Evolutionary conservation across 2,797 vertebrate species (phyloP).

Genomic region (Lepilemur ruficaudatus): DNA sequence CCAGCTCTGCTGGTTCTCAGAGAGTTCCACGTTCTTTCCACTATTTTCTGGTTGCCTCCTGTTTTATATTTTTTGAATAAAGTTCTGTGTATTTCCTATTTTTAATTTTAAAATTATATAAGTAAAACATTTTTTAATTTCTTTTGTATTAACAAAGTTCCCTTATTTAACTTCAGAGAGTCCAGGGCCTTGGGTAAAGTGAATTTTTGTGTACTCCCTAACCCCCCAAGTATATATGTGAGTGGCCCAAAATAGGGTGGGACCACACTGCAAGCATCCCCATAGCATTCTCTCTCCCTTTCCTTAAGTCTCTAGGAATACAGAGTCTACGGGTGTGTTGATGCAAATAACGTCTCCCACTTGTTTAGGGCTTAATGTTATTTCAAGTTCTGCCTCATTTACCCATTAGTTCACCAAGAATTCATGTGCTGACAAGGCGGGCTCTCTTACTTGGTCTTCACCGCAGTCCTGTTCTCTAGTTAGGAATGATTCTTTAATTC

Average conservation of each 20-base stretch:
- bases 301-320: neutral
- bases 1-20: neutral
- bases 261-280: neutral
- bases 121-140: slow-evolving; percentile 28
- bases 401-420: neutral
- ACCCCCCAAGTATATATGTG: neutral
- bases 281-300: neutral
- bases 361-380: slow-evolving; percentile 22
- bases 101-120: slow-evolving; percentile 26
- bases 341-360: neutral
- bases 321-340: neutral
- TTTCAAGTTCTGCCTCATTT: neutral
- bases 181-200: neutral
- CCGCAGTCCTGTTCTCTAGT: neutral
- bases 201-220: neutral
- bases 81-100: slow-evolving; percentile 30
- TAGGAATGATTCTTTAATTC: neutral
- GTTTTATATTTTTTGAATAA: neutral
- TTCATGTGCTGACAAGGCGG: neutral
- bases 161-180: neutral
- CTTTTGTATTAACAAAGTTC: neutral
- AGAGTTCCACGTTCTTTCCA: neutral
- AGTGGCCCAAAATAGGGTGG: neutral
- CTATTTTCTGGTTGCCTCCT: neutral
- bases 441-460: neutral